phyloP scores from a whole-genome alignment of 2,888 invertebrate species.

The Leucoma salicis region DNA sequence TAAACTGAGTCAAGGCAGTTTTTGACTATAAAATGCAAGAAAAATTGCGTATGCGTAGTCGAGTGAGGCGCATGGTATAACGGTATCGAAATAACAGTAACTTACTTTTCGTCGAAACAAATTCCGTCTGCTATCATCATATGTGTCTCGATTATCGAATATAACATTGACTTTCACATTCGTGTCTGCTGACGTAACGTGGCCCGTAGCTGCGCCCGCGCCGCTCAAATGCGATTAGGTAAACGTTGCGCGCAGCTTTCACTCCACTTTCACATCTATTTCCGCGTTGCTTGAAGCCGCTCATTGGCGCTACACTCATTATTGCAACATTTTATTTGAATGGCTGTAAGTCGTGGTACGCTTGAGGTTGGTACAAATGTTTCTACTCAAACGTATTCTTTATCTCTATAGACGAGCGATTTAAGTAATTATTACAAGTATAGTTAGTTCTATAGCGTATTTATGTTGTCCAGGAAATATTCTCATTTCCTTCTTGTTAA shows the following conservation, averaged over 20 bases:
- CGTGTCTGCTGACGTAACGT: conserved; percentile 59
- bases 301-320: conserved; percentile 41
- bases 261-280: conserved; percentile 76
- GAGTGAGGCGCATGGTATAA: conserved; percentile 13
- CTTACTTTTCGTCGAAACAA: conserved; percentile 15
- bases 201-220: conserved; percentile 42
- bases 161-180: conserved; percentile 81
- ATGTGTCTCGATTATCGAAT: conserved; percentile 54
- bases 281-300: conserved; percentile 62
- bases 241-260: conserved; percentile 77
- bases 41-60: conserved; percentile 1
- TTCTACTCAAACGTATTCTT: too few relatives aligned
- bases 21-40: not conserved
- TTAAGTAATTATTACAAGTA: too few relatives aligned
- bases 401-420: too few relatives aligned
- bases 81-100: conserved; percentile 28
- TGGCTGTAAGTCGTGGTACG: too few relatives aligned
- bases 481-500: too few relatives aligned
- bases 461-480: too few relatives aligned
- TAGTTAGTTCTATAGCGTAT: too few relatives aligned
- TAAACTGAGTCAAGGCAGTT: conserved; percentile 2
- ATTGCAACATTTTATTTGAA: conserved; percentile 27
- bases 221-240: conserved; percentile 61
- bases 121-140: conserved; percentile 28
- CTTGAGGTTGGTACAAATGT: conserved; percentile 5